Evolutionary conservation across 2,888 invertebrate species (phyloP).

Genomic region (Nomada fabriciana): DNA sequence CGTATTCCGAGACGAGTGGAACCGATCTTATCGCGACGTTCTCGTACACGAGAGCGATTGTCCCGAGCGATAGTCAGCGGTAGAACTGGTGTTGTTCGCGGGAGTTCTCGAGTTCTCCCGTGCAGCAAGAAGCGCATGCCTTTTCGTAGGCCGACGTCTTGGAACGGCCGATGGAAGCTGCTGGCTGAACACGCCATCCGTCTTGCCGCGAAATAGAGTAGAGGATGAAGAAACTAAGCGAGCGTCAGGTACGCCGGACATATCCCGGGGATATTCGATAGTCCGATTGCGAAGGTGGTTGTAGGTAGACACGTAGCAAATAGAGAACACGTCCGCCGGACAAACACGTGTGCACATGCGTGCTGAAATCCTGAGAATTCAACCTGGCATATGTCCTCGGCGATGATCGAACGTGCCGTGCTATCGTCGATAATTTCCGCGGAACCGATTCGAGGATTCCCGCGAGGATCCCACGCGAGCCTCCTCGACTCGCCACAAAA

Average conservation of each 20-base stretch:
- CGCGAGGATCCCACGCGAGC: constrained; percentile 47
- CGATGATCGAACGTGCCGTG: not conserved
- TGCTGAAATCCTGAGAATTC: constrained; percentile 16
- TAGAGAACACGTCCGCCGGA: constrained; percentile 28
- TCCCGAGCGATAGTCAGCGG: not conserved
- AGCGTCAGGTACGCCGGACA: constrained; percentile 63
- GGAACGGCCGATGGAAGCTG: constrained; percentile 17
- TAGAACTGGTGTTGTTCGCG: not conserved
- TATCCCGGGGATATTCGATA: constrained; percentile 68
- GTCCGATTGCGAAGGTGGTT: constrained; percentile 47
- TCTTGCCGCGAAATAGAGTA: constrained; percentile 41
- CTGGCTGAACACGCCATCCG: constrained; percentile 33
- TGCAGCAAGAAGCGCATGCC: constrained; percentile 4
- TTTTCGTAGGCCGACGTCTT: constrained; percentile 32
- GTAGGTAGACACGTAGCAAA: constrained; percentile 45
- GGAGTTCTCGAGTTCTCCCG: constrained; percentile 6
- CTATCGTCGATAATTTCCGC: constrained; percentile 23
- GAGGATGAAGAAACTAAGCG: constrained; percentile 57
- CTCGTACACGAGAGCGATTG: constrained; percentile 4
- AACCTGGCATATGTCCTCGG: not conserved
- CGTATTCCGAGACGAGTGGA: not conserved
- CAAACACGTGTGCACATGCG: not conserved
- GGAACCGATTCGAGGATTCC: not conserved
- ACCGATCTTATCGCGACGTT: constrained; percentile 11
- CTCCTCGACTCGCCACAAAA: constrained; percentile 17